Base-by-base conservation (phyloP, 2,888 invertebrate species). In the Acleris emargana region DNA sequence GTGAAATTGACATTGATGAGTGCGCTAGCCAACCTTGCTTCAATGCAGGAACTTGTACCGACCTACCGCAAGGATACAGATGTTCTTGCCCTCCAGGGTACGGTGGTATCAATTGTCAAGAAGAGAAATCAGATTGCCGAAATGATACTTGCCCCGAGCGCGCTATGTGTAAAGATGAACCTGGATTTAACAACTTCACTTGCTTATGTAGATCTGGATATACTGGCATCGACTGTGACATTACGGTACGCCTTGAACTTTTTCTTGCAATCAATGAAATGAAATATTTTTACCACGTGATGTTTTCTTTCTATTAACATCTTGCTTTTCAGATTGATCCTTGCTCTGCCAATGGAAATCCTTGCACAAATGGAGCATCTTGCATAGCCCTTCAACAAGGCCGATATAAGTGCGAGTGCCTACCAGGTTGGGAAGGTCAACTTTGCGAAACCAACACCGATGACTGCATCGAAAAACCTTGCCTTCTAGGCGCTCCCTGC, bases 91-190 rank as follows among this genome's bases (percentile, higher is more conserved):
- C 96, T 0, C 94, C 95, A 5, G 98, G 98, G 51, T 98, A 97
- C 77, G 95, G 96, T 9, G 98, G 98, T n/a, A 95, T 97, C 43
- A 98, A 98, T 81, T 99, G 99, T 80, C 98, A 99, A 90, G 97
- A 98, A 81, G 98, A 98, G 86, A 94, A 96, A 75, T 96, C 97
- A 17, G 98, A 99, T 76, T 99, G 98, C 80, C 93, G 93, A 73
- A 96, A 96, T 79, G 96, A 97, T 69, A 97, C 99, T 0, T 99
- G 99, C 76, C 97, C 98, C 1, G 98, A 98, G 80, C 94, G 98
- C 77, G 99, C 99, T 4, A 98, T 98, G 97, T 99, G 99, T 86
- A 98, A 99, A 89, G 98, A 99, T 84, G 97, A 96, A 86, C 98
- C 96, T 20, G 97, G 97, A 67, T 95, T 94, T 74, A 97, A 96